Evolutionary conservation across 1,140 invertebrate species (phyloP).

Genomic region (Rhyzopertha dominica): DNA sequence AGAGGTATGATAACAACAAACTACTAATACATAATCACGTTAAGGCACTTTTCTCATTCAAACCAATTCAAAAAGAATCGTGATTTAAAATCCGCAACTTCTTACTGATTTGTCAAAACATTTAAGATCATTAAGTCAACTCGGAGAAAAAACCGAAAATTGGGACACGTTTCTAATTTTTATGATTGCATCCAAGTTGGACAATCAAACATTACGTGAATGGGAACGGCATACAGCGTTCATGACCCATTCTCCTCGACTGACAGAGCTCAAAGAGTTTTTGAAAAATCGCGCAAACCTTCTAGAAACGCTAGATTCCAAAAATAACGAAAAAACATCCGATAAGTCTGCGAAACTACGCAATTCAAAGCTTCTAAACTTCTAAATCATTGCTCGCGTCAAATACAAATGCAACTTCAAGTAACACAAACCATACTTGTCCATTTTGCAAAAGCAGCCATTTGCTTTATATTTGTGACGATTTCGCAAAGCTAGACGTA

Average conservation of each 20-base stretch:
- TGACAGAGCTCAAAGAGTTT: constrained; percentile 10
- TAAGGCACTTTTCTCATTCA: no score
- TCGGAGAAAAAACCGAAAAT: constrained; percentile 2
- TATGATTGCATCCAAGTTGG: neutral
- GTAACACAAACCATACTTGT: no score
- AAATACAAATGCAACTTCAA: no score
- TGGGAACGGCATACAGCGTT: constrained; percentile 6
- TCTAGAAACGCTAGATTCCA: constrained; percentile 11
- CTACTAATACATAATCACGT: no score
- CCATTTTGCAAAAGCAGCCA: no score
- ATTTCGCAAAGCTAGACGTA: neutral
- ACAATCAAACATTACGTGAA: neutral
- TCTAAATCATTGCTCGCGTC: no score
- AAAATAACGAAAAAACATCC: constrained; percentile 1
- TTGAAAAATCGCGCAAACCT: constrained; percentile 3
- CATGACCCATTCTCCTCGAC: neutral
- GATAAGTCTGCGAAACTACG: constrained; percentile 1
- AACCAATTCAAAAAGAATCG: no score
- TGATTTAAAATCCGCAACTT: no score
- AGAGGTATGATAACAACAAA: no score
- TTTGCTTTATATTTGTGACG: neutral
- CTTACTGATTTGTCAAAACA: constrained; percentile 1
- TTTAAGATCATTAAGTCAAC: constrained; percentile 1
- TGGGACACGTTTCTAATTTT: constrained; percentile 14
- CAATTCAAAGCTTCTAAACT: no score